Percentiles rank a stretch among this genome's conserved stretches.
Conservation (phyloP, 1,140 invertebrate species). For the Neodiprion pinetum region DNA sequence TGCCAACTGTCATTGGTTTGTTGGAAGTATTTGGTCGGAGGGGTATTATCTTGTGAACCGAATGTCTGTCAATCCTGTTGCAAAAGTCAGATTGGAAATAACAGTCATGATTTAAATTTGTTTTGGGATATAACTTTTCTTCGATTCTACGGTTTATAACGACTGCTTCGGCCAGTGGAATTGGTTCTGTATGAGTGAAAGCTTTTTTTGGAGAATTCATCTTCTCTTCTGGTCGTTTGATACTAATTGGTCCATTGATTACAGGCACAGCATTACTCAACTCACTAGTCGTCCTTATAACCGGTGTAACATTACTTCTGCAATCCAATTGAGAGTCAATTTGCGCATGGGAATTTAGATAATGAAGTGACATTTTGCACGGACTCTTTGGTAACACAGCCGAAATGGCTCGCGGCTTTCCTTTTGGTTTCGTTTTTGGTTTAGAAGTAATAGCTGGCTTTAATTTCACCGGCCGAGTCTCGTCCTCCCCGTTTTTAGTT, state of each 20-base stretch:
- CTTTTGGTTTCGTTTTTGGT: constrained; percentile 32
- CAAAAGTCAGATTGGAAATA: constrained; percentile 37
- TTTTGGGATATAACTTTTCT: constrained; percentile 53
- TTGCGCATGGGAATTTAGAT: constrained; percentile 40
- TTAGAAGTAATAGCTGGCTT: constrained; percentile 26
- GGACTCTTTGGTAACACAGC: constrained; percentile 21
- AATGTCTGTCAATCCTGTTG: constrained; percentile 10
- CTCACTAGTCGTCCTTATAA: constrained; percentile 52
- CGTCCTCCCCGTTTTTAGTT: constrained; percentile 13
- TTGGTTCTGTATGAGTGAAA: constrained; percentile 51
- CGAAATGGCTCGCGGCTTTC: constrained; percentile 19
- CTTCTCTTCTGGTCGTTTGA: constrained; percentile 34
- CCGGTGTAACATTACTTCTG: constrained; percentile 50
- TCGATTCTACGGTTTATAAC: constrained; percentile 57
- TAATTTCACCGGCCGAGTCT: constrained; percentile 27
- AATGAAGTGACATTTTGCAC: constrained; percentile 30
- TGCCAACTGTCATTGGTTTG: not conserved
- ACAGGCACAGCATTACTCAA: constrained; percentile 56
- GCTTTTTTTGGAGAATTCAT: constrained; percentile 41
- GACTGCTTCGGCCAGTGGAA: constrained; percentile 51
- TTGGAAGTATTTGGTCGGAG: not conserved
- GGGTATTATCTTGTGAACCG: constrained; percentile 8
- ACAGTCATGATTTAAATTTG: constrained; percentile 33
- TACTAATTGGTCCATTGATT: constrained; percentile 53
- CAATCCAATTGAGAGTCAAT: constrained; percentile 49